These are phyloP conservation scores for Pseudorhiza aurosa DNA, from an alignment of 30 jellyfish, hydroid and myxozoan species.

Conservation along the genomic window DNA sequence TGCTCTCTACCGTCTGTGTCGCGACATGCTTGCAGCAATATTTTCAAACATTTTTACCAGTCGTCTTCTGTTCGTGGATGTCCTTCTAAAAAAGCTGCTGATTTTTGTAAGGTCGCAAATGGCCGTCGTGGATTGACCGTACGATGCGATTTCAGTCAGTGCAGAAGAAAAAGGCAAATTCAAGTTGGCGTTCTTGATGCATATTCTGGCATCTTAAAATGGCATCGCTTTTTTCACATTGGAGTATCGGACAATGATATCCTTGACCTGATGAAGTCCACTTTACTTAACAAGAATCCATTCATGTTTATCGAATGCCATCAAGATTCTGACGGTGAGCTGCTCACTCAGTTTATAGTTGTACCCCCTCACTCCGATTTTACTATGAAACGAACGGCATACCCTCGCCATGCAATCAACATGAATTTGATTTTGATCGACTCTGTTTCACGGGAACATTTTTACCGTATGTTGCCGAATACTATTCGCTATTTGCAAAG, in stretches of 20 bases:
- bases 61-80: conserved; percentile 3
- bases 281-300: conserved; percentile 28
- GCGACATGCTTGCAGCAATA: background rate
- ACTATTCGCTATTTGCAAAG: conserved; percentile 44
- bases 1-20: background rate
- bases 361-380: background rate
- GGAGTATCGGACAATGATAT: conserved; percentile 7
- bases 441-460: conserved; percentile 83
- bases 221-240: background rate
- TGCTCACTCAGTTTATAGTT: conserved; percentile 38
- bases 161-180: background rate
- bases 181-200: conserved; percentile 22
- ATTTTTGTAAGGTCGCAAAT: background rate
- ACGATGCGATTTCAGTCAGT: conserved; percentile 20
- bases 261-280: background rate
- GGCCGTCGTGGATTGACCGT: background rate
- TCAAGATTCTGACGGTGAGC: background rate
- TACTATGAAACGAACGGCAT: too few relatives aligned
- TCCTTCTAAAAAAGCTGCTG: background rate
- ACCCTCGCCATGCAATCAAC: conserved; percentile 6
- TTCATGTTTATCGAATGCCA: conserved; percentile 61
- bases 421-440: conserved; percentile 68
- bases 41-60: background rate
- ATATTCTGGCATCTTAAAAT: background rate
- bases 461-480: conserved; percentile 69